Evolutionary conservation across 1,140 invertebrate genomes (phyloP).

Genomic region (Drosophila burlai): DNA sequence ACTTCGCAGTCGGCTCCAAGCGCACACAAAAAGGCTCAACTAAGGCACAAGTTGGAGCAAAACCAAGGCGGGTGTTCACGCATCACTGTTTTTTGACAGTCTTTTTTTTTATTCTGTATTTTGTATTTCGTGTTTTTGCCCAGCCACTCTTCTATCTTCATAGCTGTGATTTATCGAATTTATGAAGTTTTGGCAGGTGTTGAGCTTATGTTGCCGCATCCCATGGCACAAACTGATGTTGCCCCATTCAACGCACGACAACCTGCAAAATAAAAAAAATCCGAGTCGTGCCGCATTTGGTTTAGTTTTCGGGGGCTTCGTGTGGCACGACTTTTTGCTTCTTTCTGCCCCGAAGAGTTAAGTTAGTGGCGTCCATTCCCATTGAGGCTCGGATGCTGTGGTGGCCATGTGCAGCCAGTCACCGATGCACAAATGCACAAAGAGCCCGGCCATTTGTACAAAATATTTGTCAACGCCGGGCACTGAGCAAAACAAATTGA

Average conservation of each 20-base stretch:
- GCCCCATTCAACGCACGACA: conserved; percentile 71
- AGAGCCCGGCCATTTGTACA: conserved; percentile 45
- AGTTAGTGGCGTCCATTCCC: conserved; percentile 21
- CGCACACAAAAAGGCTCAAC: conserved; percentile 3
- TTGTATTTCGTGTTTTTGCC: background rate
- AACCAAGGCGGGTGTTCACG: conserved; percentile 68
- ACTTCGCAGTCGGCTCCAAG: conserved; percentile 7
- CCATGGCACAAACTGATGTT: conserved; percentile 67
- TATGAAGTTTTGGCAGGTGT: conserved; percentile 74
- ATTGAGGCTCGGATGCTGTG: conserved; percentile 27
- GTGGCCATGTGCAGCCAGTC: conserved; percentile 17
- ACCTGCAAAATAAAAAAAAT: conserved; percentile 24
- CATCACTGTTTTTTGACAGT: conserved; percentile 78
- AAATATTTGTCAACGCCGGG: conserved; percentile 48
- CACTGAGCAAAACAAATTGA: conserved; percentile 41
- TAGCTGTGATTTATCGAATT: conserved; percentile 64
- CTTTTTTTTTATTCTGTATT: conserved; percentile 43
- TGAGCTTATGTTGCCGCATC: conserved; percentile 63
- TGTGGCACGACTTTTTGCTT: conserved; percentile 64
- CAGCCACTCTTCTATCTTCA: conserved; percentile 18
- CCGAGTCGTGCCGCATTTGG: conserved; percentile 77
- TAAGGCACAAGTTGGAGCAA: background rate
- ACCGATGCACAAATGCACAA: conserved; percentile 63
- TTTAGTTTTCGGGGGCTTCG: conserved; percentile 72
- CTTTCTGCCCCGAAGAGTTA: conserved; percentile 32